Evolutionary conservation across 2,797 vertebrate species (phyloP).

Genomic region (Phataginus tetradactyla): DNA sequence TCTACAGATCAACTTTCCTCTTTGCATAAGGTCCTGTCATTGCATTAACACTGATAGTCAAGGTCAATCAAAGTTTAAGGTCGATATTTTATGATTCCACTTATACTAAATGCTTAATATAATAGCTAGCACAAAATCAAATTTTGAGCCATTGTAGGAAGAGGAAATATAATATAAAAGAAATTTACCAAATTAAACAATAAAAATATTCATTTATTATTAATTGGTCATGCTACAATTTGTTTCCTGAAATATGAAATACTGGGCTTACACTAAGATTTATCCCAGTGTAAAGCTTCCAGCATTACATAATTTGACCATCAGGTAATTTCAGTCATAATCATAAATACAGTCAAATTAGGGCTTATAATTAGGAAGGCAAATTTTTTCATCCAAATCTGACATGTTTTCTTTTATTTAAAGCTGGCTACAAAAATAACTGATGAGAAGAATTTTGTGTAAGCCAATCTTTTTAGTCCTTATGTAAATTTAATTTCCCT

Average conservation of each 20-base stretch:
- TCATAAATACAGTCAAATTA: not conserved
- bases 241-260: not conserved
- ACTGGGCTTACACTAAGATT: not conserved
- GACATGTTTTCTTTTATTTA: not conserved
- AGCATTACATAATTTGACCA: not conserved
- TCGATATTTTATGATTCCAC: not conserved
- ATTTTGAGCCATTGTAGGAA: not conserved
- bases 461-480: not conserved
- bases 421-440: not conserved
- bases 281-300: not conserved
- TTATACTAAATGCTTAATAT: not conserved
- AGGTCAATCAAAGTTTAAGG: not conserved
- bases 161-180: not conserved
- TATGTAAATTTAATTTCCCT: slow-evolving; percentile 25
- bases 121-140: not conserved
- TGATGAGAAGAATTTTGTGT: not conserved
- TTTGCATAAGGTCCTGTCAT: not conserved
- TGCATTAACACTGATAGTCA: not conserved
- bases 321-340: not conserved
- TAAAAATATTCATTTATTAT: not conserved
- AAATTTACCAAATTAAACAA: not conserved
- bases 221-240: not conserved
- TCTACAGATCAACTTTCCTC: not conserved
- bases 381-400: not conserved
- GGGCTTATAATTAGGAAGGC: not conserved